Percentiles rank a stretch among this genome's conserved stretches.
Conservation (phyloP, 2,113 vertebrate species). For the Phaethon lepturus region DNA sequence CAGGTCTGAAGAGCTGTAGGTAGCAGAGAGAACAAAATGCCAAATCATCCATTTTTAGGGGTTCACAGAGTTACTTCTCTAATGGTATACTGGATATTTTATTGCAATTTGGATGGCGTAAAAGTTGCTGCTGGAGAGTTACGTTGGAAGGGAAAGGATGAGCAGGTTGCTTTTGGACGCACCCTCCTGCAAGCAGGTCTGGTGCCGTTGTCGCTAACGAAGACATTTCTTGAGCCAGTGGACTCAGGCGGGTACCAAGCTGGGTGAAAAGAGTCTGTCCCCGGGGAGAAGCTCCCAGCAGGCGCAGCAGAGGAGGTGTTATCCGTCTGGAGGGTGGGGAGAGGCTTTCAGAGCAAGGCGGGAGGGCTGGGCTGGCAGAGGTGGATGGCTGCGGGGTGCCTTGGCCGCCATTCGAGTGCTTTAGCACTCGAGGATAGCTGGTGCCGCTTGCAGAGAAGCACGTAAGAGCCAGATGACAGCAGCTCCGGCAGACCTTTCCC, state of each 20-base stretch:
- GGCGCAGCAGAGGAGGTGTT: not conserved
- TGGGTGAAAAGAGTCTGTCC: not conserved
- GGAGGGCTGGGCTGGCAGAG: not conserved
- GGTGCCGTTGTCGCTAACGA: accelerated
- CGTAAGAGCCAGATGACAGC: accelerated
- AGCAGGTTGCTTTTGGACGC: accelerated
- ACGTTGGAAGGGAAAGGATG: not conserved
- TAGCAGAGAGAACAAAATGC: not conserved
- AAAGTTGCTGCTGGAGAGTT: not conserved
- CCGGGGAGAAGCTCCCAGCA: not conserved
- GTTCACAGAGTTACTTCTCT: not conserved
- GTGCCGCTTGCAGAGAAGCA: not conserved
- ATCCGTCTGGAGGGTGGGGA: not conserved
- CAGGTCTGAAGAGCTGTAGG: not conserved
- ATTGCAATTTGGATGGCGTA: not conserved
- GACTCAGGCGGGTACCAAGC: not conserved
- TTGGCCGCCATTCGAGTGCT: accelerated
- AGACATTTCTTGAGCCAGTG: accelerated
- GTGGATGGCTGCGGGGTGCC: accelerated
- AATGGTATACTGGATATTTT: not conserved
- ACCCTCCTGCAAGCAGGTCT: not conserved
- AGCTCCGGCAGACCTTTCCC: not conserved
- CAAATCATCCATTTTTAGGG: not conserved
- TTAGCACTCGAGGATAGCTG: not conserved
- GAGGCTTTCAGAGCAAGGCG: not conserved